Conservation (phyloP, 2,113 vertebrate genomes). For the Centropus bengalensis region DNA sequence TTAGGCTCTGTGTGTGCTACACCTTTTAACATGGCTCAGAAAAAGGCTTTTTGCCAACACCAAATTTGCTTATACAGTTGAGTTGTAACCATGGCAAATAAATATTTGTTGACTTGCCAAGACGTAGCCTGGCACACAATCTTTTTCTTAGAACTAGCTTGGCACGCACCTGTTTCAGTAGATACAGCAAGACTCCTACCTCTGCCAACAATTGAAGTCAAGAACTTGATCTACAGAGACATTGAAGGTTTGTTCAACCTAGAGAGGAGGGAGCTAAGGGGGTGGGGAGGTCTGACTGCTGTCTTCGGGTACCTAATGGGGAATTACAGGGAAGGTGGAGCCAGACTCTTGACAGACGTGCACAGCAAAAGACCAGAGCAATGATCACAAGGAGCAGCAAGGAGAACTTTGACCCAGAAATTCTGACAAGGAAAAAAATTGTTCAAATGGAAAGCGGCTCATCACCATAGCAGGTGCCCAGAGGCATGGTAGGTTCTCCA, state of each 20-base stretch:
- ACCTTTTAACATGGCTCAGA: not conserved
- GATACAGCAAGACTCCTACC: not conserved
- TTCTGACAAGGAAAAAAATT: not conserved
- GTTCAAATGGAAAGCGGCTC: not conserved
- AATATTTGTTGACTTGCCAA: not conserved
- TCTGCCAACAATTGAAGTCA: not conserved
- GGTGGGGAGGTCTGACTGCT: not conserved
- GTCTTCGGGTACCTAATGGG: not conserved
- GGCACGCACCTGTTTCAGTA: not conserved
- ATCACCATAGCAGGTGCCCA: not conserved
- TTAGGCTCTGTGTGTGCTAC: not conserved
- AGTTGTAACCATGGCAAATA: conserved; percentile 5
- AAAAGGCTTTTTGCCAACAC: conserved; percentile 16
- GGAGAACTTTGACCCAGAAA: not conserved
- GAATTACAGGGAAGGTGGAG: not conserved
- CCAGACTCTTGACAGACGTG: not conserved
- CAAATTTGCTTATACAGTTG: not conserved
- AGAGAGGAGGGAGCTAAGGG: not conserved
- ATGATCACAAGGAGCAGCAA: not conserved
- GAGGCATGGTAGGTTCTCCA: not conserved
- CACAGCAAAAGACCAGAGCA: not conserved
- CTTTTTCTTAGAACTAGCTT: not conserved
- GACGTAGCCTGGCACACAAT: not conserved
- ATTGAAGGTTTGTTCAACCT: not conserved
- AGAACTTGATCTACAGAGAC: not conserved